Base-by-base conservation (phyloP, 1,140 invertebrate species). In the Drosophila kanapiae region DNA sequence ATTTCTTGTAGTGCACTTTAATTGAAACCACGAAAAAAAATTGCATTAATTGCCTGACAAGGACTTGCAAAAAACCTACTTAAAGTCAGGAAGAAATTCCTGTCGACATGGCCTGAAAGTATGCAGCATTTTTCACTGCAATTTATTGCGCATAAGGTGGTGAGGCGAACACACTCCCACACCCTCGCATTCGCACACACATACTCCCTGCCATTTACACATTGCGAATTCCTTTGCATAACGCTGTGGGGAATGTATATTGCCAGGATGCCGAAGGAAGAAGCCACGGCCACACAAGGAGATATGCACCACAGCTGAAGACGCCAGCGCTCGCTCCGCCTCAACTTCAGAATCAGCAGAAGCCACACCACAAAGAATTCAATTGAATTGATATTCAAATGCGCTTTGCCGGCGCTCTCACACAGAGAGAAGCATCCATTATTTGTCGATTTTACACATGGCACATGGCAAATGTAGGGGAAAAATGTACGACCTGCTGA, bases 361-460 rank as follows among this genome's bases (percentile, higher is more conserved):
- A 77, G 65, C 75, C 60, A 67, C 75, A 68, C 77, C 85, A 88
- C 85, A 91, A 81, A 87, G 88, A 91, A 87, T 87, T 83, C 83
- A 88, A 84, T 91, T 91, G 80, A 91, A 91, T 91, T 91, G 87
- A 91, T 91, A 91, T 91, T 91, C 87, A 91, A 91, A 91, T 91
- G 88, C 83, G 83, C 83, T 87, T 80, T 75, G 80, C 80, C 42
- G 78, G 53, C 74, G 78, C 78, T 53, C 80, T 63, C 56, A 76
- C 54, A 63, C 43, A 49, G 71, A 49, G 65, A 49, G 65, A 68
- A 68, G 76, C 81, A 83, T 83, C 80, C 69, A 83, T 83, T 85
- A 85, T 85, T 84, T 84, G 77, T 85, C 82, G 81, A 85, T 85
- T 85, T 80, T 83, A 83, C 80, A 83, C 81, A 82, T 70, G 71